Conservation (phyloP, 2,113 vertebrate genomes). For the Acrocephalus arundinaceus region DNA sequence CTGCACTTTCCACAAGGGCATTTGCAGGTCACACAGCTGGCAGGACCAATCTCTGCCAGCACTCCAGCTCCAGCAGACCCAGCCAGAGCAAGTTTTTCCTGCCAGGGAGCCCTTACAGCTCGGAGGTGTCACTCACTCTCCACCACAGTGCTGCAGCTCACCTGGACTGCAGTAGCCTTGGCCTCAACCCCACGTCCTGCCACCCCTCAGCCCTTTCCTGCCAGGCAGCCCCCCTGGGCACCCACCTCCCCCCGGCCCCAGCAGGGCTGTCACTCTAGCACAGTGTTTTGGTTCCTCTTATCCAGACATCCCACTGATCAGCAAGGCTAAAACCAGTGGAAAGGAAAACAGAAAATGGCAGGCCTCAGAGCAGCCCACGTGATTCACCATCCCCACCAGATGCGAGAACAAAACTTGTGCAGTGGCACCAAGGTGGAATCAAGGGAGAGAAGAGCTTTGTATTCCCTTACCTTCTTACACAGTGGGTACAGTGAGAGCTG, state of each 20-base stretch:
- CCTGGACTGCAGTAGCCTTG: rapidly evolving
- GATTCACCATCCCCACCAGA: rapidly evolving
- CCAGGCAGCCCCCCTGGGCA: rapidly evolving
- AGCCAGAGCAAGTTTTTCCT: neutral
- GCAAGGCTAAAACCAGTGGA: neutral
- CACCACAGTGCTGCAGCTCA: rapidly evolving
- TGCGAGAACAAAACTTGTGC: rapidly evolving
- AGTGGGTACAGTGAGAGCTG: rapidly evolving
- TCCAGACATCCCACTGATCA: neutral
- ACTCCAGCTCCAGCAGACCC: rapidly evolving
- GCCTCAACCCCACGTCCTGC: too few species aligned
- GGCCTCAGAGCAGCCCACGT: rapidly evolving
- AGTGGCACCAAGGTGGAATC: neutral
- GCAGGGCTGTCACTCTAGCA: neutral
- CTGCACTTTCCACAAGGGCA: neutral
- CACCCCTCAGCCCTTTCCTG: neutral
- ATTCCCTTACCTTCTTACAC: neutral
- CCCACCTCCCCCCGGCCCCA: neutral
- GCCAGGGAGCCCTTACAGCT: rapidly evolving
- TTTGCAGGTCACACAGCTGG: neutral
- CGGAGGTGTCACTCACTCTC: neutral
- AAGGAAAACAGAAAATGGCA: neutral
- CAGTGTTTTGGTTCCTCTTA: neutral
- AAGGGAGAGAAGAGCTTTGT: too few species aligned
- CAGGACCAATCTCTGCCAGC: neutral